Base-by-base conservation (phyloP, 2,113 vertebrate species). In the Notiomystis cincta region DNA sequence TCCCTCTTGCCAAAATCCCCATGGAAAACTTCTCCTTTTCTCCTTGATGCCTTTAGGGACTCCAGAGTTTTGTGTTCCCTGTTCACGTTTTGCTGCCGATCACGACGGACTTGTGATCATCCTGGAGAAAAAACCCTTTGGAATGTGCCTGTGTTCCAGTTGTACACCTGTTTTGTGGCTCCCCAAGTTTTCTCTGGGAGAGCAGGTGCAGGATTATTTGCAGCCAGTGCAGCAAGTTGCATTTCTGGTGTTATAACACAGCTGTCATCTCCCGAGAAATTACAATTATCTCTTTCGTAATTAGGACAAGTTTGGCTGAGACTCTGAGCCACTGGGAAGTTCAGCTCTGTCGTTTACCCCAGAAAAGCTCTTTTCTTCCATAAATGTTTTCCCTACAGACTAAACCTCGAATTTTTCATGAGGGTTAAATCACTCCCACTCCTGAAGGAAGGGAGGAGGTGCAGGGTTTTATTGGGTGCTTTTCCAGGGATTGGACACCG, bases 251-350 rank as follows among this genome's bases (percentile, higher is more conserved):
- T 44, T 60, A 1, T 4, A 24, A 50, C 38, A 4, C 35, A 47
- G 65, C 78, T 69, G 75, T 66, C 54, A 77, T 31, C 79, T 89
- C 90, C 31, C 70, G 37, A 61, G 82, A 27, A 91, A 94, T 77
- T 45, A 58, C 62, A 93, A 87, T 89, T 93, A 89, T 77, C 84
- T 57, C 78, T 28, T 75, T 50, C 3, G 3, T 95, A 93, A 93
- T 96, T 93, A 95, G 91, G 45, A 11, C 54, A 35, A 35, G 61
- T 91, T 85, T 94, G 87, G 70, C 81, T 70, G 89, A 61, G 57
- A 57, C 56, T 62, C 27, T 48, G 89, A 97, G 81, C 90, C 95
- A 70, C 66, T 33, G 71, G 78, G 84, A 96, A 72, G 81, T 72
- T 71, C 7, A 37, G 40, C 16, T 70, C 73, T 50, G 30, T 42